Conservation (phyloP, 2,113 vertebrate species). For the Bos javanicus region DNA sequence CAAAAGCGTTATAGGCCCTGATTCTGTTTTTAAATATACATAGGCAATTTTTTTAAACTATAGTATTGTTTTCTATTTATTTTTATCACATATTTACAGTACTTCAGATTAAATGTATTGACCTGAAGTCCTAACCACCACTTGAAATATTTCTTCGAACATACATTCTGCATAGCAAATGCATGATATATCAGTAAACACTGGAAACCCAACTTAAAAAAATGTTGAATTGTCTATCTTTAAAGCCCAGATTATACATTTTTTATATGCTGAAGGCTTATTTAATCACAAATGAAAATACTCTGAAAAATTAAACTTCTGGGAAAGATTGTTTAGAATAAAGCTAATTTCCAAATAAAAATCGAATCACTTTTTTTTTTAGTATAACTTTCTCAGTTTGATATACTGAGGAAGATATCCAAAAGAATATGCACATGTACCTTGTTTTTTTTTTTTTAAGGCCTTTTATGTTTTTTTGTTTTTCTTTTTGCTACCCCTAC, state of each 20-base stretch:
- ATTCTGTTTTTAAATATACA: conserved; percentile 5
- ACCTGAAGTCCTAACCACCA: neutral
- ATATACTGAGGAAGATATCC: neutral
- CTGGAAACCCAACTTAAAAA: conserved; percentile 25
- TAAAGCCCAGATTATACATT: neutral
- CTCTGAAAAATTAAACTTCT: neutral
- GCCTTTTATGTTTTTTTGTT: neutral
- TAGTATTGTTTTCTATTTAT: conserved; percentile 9
- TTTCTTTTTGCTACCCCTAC: neutral
- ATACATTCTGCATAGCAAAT: conserved; percentile 26
- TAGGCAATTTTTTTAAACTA: conserved; percentile 41
- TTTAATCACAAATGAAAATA: conserved; percentile 51
- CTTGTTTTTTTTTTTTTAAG: neutral
- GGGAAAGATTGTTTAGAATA: conserved; percentile 27
- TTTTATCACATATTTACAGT: conserved; percentile 25
- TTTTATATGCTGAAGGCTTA: conserved; percentile 61
- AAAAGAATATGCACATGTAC: neutral
- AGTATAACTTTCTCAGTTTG: conserved; percentile 28
- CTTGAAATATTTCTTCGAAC: conserved; percentile 36
- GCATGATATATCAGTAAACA: conserved; percentile 5
- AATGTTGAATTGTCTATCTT: neutral
- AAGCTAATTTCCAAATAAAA: conserved; percentile 34
- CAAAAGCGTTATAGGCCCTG: neutral
- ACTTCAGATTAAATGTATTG: neutral
- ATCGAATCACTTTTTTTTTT: conserved; percentile 33